Percentiles rank a stretch among this genome's conserved stretches.
Evolutionary conservation across 2,888 invertebrate genomes (phyloP).

Genomic region (Amaurobius ferox): DNA sequence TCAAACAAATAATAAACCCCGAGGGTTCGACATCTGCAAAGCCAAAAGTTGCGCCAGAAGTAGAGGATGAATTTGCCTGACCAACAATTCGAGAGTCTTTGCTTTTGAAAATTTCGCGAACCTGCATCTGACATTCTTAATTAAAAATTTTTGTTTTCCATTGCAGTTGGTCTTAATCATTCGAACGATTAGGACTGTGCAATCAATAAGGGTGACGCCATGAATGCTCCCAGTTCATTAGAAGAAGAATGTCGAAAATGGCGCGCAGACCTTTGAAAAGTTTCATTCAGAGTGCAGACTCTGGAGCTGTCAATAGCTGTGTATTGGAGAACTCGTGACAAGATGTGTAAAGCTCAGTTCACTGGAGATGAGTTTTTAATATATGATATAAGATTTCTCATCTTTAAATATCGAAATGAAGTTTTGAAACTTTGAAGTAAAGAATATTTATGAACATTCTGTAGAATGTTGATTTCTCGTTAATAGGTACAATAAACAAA

Average conservation of each 20-base stretch:
- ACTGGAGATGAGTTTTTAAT: neutral
- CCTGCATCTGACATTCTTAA: constrained; percentile 56
- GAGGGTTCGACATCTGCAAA: neutral
- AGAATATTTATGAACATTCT: too few relatives aligned
- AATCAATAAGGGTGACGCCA: neutral
- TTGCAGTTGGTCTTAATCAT: constrained; percentile 16
- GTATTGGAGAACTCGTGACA: neutral
- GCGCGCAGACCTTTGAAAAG: constrained; percentile 2
- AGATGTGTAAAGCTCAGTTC: neutral
- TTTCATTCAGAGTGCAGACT: neutral
- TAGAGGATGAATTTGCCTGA: constrained; percentile 7
- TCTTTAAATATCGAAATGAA: neutral
- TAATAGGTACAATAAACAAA: too few relatives aligned
- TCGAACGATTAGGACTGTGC: neutral
- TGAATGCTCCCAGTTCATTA: constrained; percentile 12
- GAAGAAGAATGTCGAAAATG: constrained; percentile 10
- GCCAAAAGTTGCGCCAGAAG: neutral
- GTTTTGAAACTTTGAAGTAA: too few relatives aligned
- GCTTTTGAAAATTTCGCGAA: constrained; percentile 21
- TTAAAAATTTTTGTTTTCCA: constrained; percentile 51
- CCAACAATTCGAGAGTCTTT: neutral
- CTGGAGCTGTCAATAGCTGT: neutral
- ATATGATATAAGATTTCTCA: neutral
- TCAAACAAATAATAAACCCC: constrained; percentile 11
- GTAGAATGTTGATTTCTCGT: too few relatives aligned